Base-by-base conservation (phyloP, 2,797 vertebrate species). In the Astyanax mexicanus region DNA sequence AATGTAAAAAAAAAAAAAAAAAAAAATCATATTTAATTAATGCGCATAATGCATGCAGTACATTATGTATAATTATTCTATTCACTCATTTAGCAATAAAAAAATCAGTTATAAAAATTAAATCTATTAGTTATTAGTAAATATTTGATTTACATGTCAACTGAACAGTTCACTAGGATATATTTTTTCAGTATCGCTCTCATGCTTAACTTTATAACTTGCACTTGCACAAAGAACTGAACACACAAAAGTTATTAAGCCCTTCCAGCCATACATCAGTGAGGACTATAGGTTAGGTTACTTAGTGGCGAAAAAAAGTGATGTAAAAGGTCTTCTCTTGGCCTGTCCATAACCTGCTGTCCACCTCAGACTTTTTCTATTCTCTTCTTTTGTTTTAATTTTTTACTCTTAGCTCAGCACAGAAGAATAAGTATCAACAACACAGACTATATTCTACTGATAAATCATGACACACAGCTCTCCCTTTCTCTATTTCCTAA, bases 381-480 rank as follows among this genome's bases (percentile, higher is more conserved):
- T 35, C 8, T 23, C 42, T 64, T 64, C 12, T 25, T 38, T 61
- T 19, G 10, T 61, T 62, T 11, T 29, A 17, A 13, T 45, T 17
- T n/a, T 65, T 44, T 42, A 65, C 21, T 45, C 47, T 69, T n/a
- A 21, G 10, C 12, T 42, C 51, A 57, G 11, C 65, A 12, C 21
- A 17, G 44, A 51, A 57, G 37, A 65, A 25, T 64, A 55, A 40
- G 10, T 55, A 54, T n/a, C 69, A 55, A 37, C 35, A 21, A 61
- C 49, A 40, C 47, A 42, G 23, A 15, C 19, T 69, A n/a, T 37
- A 57, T 21, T 23, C 17, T 35, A 27, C 69, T 58, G 69, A 76
- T 81, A 71, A 78, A 78, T 66, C 42, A 60, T 65, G 27, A 74
- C 38, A 52, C 54, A 60, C 37, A 17, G 40, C 54, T 55, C 52